Percentiles rank a stretch among this genome's conserved stretches.
phyloP scores from a whole-genome alignment of 2,113 vertebrate species.

The Grammomys surdaster region DNA sequence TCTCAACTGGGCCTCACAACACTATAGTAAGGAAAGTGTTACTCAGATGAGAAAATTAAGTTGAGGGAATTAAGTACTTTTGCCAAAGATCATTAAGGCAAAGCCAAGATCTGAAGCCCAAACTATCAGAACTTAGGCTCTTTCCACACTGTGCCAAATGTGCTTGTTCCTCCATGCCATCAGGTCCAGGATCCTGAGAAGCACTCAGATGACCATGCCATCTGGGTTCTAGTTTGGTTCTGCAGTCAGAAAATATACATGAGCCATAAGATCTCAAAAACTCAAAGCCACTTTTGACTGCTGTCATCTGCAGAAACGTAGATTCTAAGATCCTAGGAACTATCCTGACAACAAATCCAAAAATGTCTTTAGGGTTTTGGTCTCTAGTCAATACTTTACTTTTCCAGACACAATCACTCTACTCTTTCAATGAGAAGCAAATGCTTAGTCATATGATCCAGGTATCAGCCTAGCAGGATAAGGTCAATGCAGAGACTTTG shows the following conservation, averaged over 20 bases:
- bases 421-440: background rate
- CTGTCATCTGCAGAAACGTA: background rate
- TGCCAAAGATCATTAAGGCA: background rate
- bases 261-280: background rate
- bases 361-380: background rate
- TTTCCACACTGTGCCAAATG: background rate
- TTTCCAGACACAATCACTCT: background rate
- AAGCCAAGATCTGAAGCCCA: background rate
- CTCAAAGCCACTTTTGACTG: background rate
- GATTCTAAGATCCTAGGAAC: background rate
- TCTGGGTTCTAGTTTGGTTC: background rate
- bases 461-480: background rate
- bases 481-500: background rate
- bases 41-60: slow-evolving; percentile 1
- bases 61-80: background rate
- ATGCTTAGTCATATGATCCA: background rate
- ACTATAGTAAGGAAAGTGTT: background rate
- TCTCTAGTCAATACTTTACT: background rate
- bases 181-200: background rate
- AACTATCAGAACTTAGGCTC: background rate
- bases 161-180: background rate
- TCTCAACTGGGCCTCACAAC: slow-evolving; percentile 7
- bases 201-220: background rate
- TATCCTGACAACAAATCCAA: background rate
- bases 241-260: slow-evolving; percentile 8